phyloP scores from a whole-genome alignment of 2,113 vertebrate species.

The Polypterus bichir region DNA sequence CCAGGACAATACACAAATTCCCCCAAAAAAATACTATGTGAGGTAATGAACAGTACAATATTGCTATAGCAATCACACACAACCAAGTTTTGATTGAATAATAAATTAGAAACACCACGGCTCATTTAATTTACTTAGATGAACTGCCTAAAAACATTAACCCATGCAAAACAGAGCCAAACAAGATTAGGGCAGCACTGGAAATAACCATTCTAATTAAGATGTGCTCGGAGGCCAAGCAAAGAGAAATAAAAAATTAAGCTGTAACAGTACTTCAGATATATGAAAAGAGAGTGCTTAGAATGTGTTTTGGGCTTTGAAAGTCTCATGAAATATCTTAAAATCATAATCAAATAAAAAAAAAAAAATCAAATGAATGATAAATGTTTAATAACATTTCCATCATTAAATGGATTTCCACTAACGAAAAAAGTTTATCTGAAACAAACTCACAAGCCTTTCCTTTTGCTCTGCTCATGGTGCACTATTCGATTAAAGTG shows the following conservation, averaged over 20 bases:
- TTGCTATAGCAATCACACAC: conserved; percentile 49
- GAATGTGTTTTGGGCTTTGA: not conserved
- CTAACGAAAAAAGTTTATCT: too few species aligned
- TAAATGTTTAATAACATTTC: too few species aligned
- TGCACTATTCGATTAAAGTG: too few species aligned
- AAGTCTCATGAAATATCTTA: not conserved
- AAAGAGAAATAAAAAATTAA: not conserved
- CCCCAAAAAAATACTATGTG: conserved; percentile 23
- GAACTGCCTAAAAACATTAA: conserved; percentile 61
- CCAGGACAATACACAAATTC: conserved; percentile 43
- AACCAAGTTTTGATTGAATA: conserved; percentile 51
- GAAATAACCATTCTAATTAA: conserved; percentile 37
- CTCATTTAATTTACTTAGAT: conserved; percentile 59
- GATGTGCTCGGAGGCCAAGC: conserved; percentile 29
- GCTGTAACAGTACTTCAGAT: not conserved
- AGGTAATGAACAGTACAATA: conserved; percentile 23
- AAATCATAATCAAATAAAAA: not conserved
- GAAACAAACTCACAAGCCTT: too few species aligned
- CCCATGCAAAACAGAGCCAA: conserved; percentile 56
- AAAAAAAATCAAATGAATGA: not conserved
- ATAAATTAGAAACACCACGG: conserved; percentile 60
- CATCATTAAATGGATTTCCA: too few species aligned
- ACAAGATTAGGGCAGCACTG: conserved; percentile 44
- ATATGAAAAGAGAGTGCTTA: not conserved
- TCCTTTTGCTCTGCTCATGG: too few species aligned